Conservation (phyloP, 2,113 vertebrate species). For the Scytalopus superciliaris region DNA sequence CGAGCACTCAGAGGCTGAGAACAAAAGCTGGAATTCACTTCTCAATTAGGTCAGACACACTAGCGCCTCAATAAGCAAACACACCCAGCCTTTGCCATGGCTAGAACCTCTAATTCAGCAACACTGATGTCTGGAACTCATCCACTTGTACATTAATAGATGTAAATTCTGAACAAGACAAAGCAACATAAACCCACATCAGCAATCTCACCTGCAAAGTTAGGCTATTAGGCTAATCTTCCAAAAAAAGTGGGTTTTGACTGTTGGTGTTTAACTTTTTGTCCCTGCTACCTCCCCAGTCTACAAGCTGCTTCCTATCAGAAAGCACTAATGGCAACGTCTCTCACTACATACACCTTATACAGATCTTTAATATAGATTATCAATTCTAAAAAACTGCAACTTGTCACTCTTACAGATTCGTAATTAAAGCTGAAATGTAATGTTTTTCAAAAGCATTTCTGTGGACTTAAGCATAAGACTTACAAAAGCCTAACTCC, state of each 20-base stretch:
- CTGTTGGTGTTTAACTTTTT: background rate
- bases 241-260: background rate
- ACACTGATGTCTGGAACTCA: background rate
- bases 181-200: background rate
- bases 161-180: background rate
- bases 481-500: background rate
- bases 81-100: background rate
- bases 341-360: background rate
- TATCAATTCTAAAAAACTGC: background rate
- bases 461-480: background rate
- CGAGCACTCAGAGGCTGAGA: background rate
- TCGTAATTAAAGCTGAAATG: background rate
- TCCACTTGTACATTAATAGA: background rate
- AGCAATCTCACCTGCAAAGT: background rate
- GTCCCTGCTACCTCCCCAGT: background rate
- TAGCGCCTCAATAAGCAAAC: background rate
- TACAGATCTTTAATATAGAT: background rate
- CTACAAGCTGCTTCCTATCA: background rate
- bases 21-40: conserved; percentile 17
- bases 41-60: conserved; percentile 6
- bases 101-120: background rate
- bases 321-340: background rate
- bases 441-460: background rate
- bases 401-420: background rate
- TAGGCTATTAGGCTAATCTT: background rate